Evolutionary conservation across 2,797 vertebrate species (phyloP).

Genomic region (Dendrocincla fuliginosa): DNA sequence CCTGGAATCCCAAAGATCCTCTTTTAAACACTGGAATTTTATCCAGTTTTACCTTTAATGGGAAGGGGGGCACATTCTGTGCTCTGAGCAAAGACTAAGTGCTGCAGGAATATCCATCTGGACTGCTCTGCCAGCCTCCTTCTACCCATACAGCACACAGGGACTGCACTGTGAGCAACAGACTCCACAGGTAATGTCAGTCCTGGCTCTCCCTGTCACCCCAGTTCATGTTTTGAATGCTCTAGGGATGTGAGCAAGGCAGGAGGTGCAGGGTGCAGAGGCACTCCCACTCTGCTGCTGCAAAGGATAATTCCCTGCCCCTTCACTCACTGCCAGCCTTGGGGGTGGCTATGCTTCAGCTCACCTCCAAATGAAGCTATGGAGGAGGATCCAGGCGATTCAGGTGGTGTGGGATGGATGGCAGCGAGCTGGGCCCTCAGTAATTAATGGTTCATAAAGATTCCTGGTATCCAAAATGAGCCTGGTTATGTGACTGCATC

Average conservation of each 20-base stretch:
- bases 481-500: not conserved
- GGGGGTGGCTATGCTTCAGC: not conserved
- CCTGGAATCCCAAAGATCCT: not conserved
- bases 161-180: not conserved
- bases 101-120: not conserved
- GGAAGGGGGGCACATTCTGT: accelerated
- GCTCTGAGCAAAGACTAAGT: not conserved
- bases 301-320: not conserved
- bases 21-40: not conserved
- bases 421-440: not conserved
- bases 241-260: not conserved
- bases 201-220: not conserved
- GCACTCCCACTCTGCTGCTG: not conserved
- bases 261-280: not conserved
- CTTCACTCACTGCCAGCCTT: not conserved
- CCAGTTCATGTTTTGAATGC: not conserved
- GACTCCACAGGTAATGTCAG: not conserved
- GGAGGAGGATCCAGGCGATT: not conserved
- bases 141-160: not conserved
- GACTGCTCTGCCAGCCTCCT: not conserved
- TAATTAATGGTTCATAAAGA: constrained; percentile 3
- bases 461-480: not conserved
- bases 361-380: not conserved
- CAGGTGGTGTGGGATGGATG: not conserved
- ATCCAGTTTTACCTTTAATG: not conserved